Percentiles rank a stretch among this genome's conserved stretches.
Conservation (phyloP, 2,113 vertebrate species). For the Trachemys scripta region DNA sequence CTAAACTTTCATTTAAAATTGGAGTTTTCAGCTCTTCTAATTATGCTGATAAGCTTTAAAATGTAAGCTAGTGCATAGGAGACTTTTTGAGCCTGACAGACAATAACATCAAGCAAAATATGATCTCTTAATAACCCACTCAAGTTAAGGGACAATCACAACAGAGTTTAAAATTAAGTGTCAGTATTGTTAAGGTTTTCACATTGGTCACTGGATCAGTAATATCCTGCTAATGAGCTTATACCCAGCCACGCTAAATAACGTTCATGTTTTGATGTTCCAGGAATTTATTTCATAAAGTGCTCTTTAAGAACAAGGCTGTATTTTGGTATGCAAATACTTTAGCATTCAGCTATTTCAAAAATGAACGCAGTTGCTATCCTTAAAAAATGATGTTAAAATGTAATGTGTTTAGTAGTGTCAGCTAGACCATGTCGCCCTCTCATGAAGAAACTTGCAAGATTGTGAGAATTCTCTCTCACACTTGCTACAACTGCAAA, state of each 20-base stretch:
- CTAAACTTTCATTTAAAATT: not conserved
- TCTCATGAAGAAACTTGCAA: not conserved
- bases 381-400: not conserved
- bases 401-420: not conserved
- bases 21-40: not conserved
- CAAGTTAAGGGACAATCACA: not conserved
- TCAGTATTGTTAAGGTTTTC: not conserved
- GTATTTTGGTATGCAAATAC: not conserved
- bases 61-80: not conserved
- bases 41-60: conserved; percentile 18
- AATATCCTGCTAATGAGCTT: not conserved
- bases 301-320: not conserved
- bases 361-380: fast-evolving
- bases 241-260: not conserved
- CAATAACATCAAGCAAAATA: not conserved
- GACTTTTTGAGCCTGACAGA: not conserved
- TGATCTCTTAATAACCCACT: not conserved
- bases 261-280: not conserved
- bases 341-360: not conserved
- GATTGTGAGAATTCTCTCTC: not conserved
- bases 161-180: not conserved
- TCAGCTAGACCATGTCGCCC: not conserved
- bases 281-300: not conserved
- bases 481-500: not conserved
- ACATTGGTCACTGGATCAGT: not conserved